Evolutionary conservation across 2,113 vertebrate genomes (phyloP).

Genomic region (Xenopus laevis): DNA sequence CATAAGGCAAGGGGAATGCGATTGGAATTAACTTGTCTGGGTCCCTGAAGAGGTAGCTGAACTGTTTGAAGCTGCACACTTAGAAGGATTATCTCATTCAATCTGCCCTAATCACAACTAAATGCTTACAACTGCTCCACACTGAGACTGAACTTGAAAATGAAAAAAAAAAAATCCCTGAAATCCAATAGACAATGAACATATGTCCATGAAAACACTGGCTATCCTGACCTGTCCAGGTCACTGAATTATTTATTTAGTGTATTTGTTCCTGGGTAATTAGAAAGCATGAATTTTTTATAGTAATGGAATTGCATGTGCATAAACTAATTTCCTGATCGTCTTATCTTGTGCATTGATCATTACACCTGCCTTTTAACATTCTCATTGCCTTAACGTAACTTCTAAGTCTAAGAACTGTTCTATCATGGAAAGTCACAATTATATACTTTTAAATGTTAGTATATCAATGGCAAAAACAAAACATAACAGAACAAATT

Average conservation of each 20-base stretch:
- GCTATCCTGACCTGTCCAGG: background rate
- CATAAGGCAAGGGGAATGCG: conserved; percentile 55
- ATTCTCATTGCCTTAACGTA: too few relatives aligned
- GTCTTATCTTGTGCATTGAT: background rate
- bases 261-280: background rate
- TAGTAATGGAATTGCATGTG: background rate
- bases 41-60: conserved; percentile 67
- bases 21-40: conserved; percentile 66
- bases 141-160: conserved; percentile 62
- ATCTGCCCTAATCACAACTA: conserved; percentile 86
- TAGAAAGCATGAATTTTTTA: background rate
- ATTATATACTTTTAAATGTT: too few relatives aligned
- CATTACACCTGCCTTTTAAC: background rate
- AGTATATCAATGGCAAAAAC: too few relatives aligned
- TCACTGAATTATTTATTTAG: conserved; percentile 1
- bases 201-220: background rate
- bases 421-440: too few relatives aligned
- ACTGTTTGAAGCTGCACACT: conserved; percentile 79
- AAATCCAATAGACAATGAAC: conserved; percentile 46
- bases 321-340: background rate
- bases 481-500: too few relatives aligned
- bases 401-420: too few relatives aligned
- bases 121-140: conserved; percentile 75
- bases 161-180: conserved; percentile 52
- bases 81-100: conserved; percentile 81